Conservation (phyloP, 2,888 invertebrate species). For the Hirudinaria manillensis region DNA sequence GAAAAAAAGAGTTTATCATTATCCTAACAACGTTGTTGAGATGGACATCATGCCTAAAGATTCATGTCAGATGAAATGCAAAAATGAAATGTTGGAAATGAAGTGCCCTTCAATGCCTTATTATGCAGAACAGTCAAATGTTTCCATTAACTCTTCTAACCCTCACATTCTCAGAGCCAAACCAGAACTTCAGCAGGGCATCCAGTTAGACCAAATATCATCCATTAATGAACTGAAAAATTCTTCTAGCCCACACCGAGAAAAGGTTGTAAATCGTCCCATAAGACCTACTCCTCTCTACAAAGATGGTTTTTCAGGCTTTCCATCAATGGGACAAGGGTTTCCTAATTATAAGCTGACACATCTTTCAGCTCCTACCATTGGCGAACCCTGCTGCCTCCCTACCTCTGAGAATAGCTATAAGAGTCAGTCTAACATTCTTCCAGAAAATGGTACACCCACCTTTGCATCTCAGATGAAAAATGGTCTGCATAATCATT, state of each 20-base stretch:
- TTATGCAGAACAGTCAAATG: neutral
- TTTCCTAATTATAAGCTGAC: neutral
- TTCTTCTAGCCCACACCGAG: neutral
- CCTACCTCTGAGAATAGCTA: neutral
- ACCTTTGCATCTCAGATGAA: neutral
- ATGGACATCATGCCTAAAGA: neutral
- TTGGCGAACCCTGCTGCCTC: neutral
- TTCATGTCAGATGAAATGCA: neutral
- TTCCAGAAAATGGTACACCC: neutral
- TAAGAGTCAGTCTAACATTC: neutral
- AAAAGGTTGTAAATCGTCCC: neutral
- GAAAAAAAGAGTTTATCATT: neutral
- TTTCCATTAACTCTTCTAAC: too few species aligned
- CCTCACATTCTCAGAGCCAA: neutral
- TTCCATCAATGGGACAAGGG: neutral
- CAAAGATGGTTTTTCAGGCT: neutral
- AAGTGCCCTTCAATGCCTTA: conserved; percentile 1
- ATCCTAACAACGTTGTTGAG: neutral
- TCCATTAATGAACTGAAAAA: neutral
- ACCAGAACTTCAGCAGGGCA: neutral
- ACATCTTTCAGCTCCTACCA: neutral
- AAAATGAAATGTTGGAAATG: neutral
- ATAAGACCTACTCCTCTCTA: conserved; percentile 2
- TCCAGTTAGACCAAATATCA: neutral
- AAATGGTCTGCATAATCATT: neutral